Percentiles rank a stretch among this genome's conserved stretches.
phyloP scores from a whole-genome alignment of 1,140 invertebrate genomes.

The Olivierus martensii region DNA sequence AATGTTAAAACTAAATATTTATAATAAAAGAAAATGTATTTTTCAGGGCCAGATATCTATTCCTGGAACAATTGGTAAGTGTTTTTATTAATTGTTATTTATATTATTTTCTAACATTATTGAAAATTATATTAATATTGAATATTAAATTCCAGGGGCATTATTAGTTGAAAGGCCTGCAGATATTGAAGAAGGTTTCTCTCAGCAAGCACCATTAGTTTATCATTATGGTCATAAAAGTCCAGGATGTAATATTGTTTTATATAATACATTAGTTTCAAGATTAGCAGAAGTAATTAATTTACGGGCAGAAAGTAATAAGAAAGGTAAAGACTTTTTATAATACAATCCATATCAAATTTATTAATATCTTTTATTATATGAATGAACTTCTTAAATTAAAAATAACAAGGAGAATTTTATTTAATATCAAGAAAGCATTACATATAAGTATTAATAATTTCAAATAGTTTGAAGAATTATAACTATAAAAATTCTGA shows the following conservation, averaged over 20 bases:
- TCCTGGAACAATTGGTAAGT: conserved; percentile 58
- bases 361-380: too few species aligned
- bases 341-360: too few species aligned
- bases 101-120: background rate
- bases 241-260: conserved; percentile 57
- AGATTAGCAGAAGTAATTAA: conserved; percentile 70
- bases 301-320: conserved; percentile 15
- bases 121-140: background rate
- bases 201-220: conserved; percentile 75
- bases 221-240: conserved; percentile 86
- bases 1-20: too few species aligned
- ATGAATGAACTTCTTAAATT: too few species aligned
- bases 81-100: background rate
- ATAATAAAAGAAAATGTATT: too few species aligned
- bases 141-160: conserved; percentile 40
- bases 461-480: too few species aligned
- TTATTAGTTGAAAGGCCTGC: conserved; percentile 79
- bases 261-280: conserved; percentile 75
- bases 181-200: conserved; percentile 83
- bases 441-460: too few species aligned
- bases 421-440: too few species aligned
- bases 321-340: conserved; percentile 23
- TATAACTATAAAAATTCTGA: too few species aligned
- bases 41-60: conserved; percentile 58
- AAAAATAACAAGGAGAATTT: background rate